Percentiles rank a stretch among this genome's conserved stretches.
Evolutionary conservation across 1,140 invertebrate species (phyloP).

Genomic region (Asbolus verrucosus): DNA sequence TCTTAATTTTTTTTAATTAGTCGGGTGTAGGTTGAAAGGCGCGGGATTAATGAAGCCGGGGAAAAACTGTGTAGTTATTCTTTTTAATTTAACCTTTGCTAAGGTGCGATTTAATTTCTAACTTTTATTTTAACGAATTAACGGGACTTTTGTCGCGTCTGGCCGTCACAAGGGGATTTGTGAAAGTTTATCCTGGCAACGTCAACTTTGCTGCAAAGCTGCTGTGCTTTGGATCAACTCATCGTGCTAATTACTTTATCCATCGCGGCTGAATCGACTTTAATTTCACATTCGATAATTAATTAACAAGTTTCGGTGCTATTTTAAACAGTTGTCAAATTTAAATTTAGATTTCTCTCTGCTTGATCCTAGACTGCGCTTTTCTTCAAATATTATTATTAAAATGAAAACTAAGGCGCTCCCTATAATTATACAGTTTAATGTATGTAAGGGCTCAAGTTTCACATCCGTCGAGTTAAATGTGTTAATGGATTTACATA

Average conservation of each 20-base stretch:
- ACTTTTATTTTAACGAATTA: constrained; percentile 46
- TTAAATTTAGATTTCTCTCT: background rate
- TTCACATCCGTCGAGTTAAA: constrained; percentile 39
- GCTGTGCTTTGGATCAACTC: constrained; percentile 39
- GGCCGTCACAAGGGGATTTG: constrained; percentile 39
- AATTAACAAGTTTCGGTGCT: constrained; percentile 26
- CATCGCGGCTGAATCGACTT: constrained; percentile 18
- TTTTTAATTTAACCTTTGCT: constrained; percentile 14
- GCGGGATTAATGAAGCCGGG: constrained; percentile 11
- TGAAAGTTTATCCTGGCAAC: constrained; percentile 40
- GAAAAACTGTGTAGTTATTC: background rate
- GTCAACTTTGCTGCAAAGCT: constrained; percentile 38
- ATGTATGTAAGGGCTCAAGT: constrained; percentile 9
- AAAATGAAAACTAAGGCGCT: too few relatives aligned
- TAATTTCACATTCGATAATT: constrained; percentile 19
- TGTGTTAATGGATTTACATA: constrained; percentile 47
- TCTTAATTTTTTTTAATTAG: too few relatives aligned
- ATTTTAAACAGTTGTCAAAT: too few relatives aligned
- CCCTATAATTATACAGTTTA: constrained; percentile 21
- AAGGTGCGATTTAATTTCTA: constrained; percentile 39
- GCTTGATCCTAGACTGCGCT: background rate
- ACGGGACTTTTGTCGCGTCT: constrained; percentile 33
- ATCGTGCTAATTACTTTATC: constrained; percentile 42
- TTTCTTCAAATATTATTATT: background rate
- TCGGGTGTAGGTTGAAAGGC: too few relatives aligned